Conservation (phyloP, 2,113 vertebrate genomes). For the Onychostoma macrolepis region DNA sequence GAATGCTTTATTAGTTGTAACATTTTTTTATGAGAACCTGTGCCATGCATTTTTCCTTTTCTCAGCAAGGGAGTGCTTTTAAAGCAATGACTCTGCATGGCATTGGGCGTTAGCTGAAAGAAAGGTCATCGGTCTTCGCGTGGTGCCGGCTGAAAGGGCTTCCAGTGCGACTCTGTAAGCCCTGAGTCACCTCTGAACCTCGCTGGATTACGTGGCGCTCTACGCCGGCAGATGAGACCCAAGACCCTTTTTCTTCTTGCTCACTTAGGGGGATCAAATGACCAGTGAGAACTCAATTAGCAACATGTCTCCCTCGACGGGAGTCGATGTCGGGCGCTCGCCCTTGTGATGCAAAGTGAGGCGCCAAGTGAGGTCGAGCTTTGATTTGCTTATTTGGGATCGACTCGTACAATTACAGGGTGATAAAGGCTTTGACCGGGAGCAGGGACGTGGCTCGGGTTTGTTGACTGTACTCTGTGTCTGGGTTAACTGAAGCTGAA, state of each 20-base stretch:
- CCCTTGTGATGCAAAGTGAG: constrained; percentile 60
- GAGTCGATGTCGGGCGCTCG: constrained; percentile 55
- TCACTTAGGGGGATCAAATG: constrained; percentile 86
- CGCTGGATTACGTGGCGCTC: constrained; percentile 73
- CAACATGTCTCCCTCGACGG: constrained; percentile 68
- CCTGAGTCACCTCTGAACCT: constrained; percentile 53
- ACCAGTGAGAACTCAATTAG: constrained; percentile 84
- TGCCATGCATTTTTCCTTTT: constrained; percentile 49
- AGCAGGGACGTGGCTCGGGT: constrained; percentile 45
- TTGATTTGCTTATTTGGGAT: constrained; percentile 84
- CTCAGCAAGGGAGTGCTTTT: constrained; percentile 56
- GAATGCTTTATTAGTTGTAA: constrained; percentile 55
- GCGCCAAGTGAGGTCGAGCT: constrained; percentile 74
- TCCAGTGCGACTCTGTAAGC: constrained; percentile 41
- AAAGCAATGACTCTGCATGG: constrained; percentile 52
- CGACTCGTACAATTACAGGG: constrained; percentile 76
- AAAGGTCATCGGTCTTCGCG: constrained; percentile 55
- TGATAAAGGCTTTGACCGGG: constrained; percentile 70
- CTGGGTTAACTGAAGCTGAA: constrained; percentile 44
- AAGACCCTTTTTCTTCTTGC: constrained; percentile 80
- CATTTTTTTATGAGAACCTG: constrained; percentile 50
- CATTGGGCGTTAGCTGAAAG: constrained; percentile 55
- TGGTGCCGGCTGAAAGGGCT: constrained; percentile 55
- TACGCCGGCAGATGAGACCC: constrained; percentile 72
- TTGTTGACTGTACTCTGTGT: constrained; percentile 36